phyloP scores from a whole-genome alignment of 2,888 invertebrate species.

The Synergus umbraculus region DNA sequence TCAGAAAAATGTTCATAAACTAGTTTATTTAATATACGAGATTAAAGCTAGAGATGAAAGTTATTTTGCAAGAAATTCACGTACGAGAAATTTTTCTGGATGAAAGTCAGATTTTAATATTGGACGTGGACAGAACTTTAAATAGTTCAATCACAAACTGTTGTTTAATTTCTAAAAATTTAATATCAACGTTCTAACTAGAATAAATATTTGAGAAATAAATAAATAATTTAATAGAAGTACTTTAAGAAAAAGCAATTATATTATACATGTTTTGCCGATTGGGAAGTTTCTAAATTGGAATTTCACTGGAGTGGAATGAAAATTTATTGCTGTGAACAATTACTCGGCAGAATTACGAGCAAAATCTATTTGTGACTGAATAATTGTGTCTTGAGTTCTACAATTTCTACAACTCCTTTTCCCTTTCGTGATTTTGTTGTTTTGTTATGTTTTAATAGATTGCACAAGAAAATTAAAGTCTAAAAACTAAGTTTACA shows the following conservation, averaged over 20 bases:
- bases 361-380: conserved; percentile 13
- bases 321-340: background rate
- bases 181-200: background rate
- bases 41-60: background rate
- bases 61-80: conserved; percentile 11
- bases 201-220: background rate
- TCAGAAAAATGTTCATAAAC: background rate
- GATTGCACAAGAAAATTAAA: background rate
- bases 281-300: background rate
- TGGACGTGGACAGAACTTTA: conserved; percentile 6
- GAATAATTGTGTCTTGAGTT: background rate
- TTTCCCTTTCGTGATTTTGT: background rate
- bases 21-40: background rate
- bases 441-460: background rate
- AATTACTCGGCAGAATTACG: background rate
- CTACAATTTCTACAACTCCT: background rate
- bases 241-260: background rate
- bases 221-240: background rate
- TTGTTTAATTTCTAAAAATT: background rate
- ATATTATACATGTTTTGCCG: background rate
- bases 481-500: background rate
- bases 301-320: background rate
- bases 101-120: conserved; percentile 20
- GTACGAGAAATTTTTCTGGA: background rate
- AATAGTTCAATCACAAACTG: background rate